Evolutionary conservation across 2,113 vertebrate species (phyloP), one percentile per base, ranked within the genome.

Genomic region (Neotoma lepida): DNA sequence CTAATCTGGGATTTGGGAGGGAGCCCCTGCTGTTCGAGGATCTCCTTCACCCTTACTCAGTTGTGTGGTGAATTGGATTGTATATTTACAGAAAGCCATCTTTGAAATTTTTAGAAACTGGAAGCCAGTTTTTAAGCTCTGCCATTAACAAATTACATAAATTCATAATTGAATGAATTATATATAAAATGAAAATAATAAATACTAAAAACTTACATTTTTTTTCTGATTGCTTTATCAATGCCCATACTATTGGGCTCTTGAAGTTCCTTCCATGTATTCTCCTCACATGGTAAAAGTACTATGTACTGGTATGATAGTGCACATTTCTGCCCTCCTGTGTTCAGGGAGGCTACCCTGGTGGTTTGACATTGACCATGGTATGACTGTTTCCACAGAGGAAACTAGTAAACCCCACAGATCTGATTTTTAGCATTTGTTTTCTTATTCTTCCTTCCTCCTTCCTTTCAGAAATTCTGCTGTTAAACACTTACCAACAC

Each of bases 401-500:
- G 54, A n/a, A 56, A 63, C 0, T 71, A 56, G 39, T 41, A 58
- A 91, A 73, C 74, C 41, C 44, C 56, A 82, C 22, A 51, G 39
- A 51, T 9, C n/a, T 33, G 14, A 44, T 39, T 71, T n/a, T 24
- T 46, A 39, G 12, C 1, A 41, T 56, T 56, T 54, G 4, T 71
- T 41, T 77, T 61, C 24, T n/a, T 18, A 12, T n/a, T 15, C 35
- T 20, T n/a, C 18, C 24, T 39, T 14, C 22, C 68, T 63, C 33
- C 61, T n/a, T 84, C 90, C 63, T 78, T 90, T 41, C 22, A 58
- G 22, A 58, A 84, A 8, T 71, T 61, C 39, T 63, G 9, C 4
- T 68, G 64, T 80, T 91, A 90, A 93, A 91, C 30, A 82, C 56
- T 93, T 76, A 76, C n/a, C 54, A 86, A 44, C 18, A 68, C 1